phyloP scores from a whole-genome alignment of 1,140 invertebrate genomes.

The Sitodiplosis mosellana region DNA sequence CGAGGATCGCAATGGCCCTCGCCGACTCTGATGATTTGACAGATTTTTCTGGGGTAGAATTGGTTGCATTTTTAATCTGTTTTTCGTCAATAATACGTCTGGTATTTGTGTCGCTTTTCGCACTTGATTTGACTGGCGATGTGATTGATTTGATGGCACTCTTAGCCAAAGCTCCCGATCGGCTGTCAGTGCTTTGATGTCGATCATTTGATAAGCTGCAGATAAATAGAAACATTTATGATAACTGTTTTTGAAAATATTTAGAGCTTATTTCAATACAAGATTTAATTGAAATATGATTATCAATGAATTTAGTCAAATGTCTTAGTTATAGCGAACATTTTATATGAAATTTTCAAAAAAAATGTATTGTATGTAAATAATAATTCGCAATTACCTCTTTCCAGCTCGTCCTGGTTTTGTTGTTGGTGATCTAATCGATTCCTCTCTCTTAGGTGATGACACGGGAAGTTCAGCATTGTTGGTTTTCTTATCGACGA shows the following conservation, averaged over 20 bases:
- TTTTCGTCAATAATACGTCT: no score
- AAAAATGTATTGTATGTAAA: no score
- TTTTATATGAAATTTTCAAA: no score
- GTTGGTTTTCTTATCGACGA: not conserved
- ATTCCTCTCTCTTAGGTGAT: conserved; percentile 50
- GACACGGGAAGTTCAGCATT: not conserved
- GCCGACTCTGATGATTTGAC: not conserved
- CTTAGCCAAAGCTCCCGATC: conserved; percentile 1
- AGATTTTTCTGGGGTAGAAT: not conserved
- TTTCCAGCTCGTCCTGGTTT: not conserved
- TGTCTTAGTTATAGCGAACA: no score
- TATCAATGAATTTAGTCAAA: no score
- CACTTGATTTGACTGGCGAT: conserved; percentile 21
- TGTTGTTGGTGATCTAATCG: conserved; percentile 26
- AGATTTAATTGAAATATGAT: no score
- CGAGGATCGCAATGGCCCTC: no score
- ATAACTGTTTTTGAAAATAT: no score
- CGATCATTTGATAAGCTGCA: not conserved
- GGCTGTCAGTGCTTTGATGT: not conserved
- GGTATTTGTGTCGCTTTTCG: not conserved
- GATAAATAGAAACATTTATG: no score
- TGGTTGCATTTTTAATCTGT: not conserved
- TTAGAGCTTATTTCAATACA: no score
- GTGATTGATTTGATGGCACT: not conserved
- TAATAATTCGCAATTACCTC: no score